A percentile compares a stretch with the other conserved stretches of the same genome.
Conservation (phyloP, 2,797 vertebrate genomes). For the Cossypha polioptera region DNA sequence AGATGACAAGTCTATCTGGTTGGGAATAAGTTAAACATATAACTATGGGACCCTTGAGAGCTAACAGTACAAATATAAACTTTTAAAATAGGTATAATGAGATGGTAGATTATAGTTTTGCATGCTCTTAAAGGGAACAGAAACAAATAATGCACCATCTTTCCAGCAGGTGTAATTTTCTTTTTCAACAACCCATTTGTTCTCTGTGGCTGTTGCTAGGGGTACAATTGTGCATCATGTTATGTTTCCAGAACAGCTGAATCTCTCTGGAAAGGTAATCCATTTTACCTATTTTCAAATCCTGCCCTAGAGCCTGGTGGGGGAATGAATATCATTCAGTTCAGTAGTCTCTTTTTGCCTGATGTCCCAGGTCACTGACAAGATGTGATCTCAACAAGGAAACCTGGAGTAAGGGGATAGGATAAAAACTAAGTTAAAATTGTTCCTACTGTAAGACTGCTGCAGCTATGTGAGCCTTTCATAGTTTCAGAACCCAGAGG, state of each 20-base stretch:
- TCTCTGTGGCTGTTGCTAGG: not conserved
- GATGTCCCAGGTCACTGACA: not conserved
- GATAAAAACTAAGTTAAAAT: not conserved
- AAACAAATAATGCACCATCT: not conserved
- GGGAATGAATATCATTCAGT: not conserved
- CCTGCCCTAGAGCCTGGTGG: not conserved
- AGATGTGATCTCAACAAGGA: not conserved
- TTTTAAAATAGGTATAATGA: not conserved
- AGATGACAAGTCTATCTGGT: not conserved
- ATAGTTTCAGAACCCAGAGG: not conserved
- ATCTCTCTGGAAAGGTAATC: not conserved
- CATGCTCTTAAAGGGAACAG: not conserved
- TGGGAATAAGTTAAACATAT: not conserved
- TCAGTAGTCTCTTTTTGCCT: not conserved
- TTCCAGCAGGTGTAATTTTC: not conserved
- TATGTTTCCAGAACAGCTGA: not conserved
- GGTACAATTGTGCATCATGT: not conserved
- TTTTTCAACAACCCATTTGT: not conserved
- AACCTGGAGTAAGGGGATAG: not conserved
- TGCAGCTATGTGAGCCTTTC: not conserved
- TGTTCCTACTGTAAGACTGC: not conserved
- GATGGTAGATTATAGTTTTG: not conserved
- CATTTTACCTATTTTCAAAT: not conserved
- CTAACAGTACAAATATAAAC: not conserved
- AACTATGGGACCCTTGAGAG: not conserved